Base-by-base conservation (phyloP, 2,888 invertebrate genomes). In the Polymixis lichenea region DNA sequence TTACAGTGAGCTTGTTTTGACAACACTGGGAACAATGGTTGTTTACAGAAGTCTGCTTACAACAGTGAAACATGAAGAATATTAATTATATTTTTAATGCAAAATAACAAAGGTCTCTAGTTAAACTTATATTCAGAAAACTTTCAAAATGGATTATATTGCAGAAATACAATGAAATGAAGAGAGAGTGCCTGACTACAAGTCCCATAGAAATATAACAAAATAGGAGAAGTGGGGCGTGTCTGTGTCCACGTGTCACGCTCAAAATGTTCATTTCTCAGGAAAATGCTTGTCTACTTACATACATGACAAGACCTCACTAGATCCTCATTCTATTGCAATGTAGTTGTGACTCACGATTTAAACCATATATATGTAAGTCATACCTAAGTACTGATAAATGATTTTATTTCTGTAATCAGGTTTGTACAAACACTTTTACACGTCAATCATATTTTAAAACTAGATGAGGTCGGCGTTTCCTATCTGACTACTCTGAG, bases 1-100 rank as follows among this genome's bases (percentile, higher is more conserved):
- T 55, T 49, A n/a, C 25, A 28, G 25, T n/a, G 3, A 28, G 43
- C 13, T 79, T 76, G 43, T 79, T 46, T 72, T 49, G 49, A 19
- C 25, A 28, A 25, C 28, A 56, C 17, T 17, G 19, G 1, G 5
- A 32, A 15, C 0, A 19, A 19, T 72, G 3, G 7, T 25, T 73
- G 25, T 49, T 73, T 32, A 32, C 19, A 67, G n/a, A 25, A 32
- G 5, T 46, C 13, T 53, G n/a, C 15, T 28, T 17, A 73, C 56
- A 22, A 11, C 74, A 25, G 28, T 17, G 22, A 38, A 4, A 25
- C 1, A 38, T 72, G 8, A 43, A 25, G 8, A 43, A 25, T 28
- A 6, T 28, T 1, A 2, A 25, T 65, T 46, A 8, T 22, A 28
- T 66, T 15, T 19, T 65, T 28, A 49, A 65, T 28, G 4, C 22